Conservation (phyloP, 2,113 vertebrate species). For the Oncorhynchus masou region DNA sequence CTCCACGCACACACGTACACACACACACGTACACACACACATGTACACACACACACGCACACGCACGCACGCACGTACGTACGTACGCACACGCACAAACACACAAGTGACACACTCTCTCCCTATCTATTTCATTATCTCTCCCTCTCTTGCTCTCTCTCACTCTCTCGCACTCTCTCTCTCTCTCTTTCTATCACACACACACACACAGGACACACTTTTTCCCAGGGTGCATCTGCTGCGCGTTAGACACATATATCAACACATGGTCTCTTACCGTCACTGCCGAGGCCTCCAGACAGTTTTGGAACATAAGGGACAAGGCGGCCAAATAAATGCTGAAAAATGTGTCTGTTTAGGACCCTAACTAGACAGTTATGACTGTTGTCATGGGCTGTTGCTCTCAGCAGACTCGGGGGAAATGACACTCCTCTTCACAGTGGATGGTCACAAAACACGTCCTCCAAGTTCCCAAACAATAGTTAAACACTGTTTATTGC, state of each 20-base stretch:
- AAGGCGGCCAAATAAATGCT: conserved; percentile 13
- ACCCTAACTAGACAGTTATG: conserved; percentile 42
- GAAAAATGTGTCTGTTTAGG: conserved; percentile 33
- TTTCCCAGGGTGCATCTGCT: conserved; percentile 52
- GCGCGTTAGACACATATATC: conserved; percentile 53
- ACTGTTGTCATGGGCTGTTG: conserved; percentile 10
- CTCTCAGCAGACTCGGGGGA: neutral
- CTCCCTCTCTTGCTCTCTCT: neutral
- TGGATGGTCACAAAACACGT: neutral
- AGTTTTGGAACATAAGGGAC: conserved; percentile 38
- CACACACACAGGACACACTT: conserved; percentile 48
- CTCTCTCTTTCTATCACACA: conserved; percentile 27
- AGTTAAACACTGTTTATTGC: neutral
- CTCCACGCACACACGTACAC: neutral
- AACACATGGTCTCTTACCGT: conserved; percentile 44
- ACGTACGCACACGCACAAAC: neutral
- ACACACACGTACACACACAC: conserved; percentile 52
- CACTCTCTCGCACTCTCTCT: too few species aligned
- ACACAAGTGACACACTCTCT: conserved; percentile 48
- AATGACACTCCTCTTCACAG: neutral
- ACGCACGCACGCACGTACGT: too few species aligned
- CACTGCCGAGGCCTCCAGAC: conserved; percentile 36
- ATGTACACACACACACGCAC: conserved; percentile 29
- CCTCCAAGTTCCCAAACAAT: neutral
- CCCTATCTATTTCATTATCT: neutral